Conservation (phyloP, 2,113 vertebrate species). For the Eulemur rufifrons region DNA sequence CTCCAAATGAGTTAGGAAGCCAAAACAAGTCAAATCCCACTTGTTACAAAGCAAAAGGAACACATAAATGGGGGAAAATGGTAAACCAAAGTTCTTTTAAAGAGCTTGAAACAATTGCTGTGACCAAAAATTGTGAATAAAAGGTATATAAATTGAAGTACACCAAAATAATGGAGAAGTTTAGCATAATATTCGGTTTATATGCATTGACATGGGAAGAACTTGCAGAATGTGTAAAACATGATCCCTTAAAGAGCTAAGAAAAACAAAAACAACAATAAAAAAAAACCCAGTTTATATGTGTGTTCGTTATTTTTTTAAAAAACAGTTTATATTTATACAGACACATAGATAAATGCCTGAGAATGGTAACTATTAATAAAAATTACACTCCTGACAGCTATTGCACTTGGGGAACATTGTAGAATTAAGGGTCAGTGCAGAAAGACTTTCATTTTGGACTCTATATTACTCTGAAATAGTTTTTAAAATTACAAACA, state of each 20-base stretch:
- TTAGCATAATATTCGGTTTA: not conserved
- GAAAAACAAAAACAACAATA: not conserved
- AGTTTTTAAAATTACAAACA: not conserved
- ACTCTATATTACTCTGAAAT: not conserved
- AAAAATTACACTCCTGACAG: not conserved
- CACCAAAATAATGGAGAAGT: not conserved
- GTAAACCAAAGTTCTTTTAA: not conserved
- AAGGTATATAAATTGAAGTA: not conserved
- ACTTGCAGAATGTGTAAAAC: not conserved
- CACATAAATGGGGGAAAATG: not conserved
- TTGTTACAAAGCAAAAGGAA: not conserved
- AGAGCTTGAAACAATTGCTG: not conserved
- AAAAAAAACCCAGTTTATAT: not conserved
- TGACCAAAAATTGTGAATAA: not conserved
- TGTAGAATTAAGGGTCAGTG: fast-evolving
- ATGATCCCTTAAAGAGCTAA: not conserved
- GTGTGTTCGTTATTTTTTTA: not conserved
- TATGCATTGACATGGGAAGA: not conserved
- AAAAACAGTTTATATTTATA: not conserved
- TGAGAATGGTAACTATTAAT: not conserved
- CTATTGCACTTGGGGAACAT: not conserved
- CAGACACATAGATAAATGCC: not conserved
- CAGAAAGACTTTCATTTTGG: not conserved
- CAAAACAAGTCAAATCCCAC: not conserved
- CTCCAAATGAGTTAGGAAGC: not conserved